phyloP scores from a whole-genome alignment of 2,888 invertebrate species.

The Mylabris sibirica region DNA sequence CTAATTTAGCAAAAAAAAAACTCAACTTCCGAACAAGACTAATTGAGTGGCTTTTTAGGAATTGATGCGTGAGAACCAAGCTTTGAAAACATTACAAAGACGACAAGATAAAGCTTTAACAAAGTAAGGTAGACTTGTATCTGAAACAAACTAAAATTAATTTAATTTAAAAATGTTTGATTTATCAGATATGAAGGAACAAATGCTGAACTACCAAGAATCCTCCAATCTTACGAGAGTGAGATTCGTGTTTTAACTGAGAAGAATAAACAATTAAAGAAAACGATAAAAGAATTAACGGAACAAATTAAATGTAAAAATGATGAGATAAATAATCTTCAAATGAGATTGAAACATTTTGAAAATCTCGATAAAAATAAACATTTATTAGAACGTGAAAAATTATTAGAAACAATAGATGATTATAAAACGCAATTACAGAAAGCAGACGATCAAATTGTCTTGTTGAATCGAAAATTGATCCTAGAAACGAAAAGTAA shows the following conservation, averaged over 20 bases:
- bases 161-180: conserved; percentile 7
- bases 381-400: conserved; percentile 76
- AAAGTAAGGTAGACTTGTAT: conserved; percentile 61
- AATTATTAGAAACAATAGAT: conserved; percentile 70
- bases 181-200: conserved; percentile 73
- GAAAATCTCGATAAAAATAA: conserved; percentile 76
- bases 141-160: conserved; percentile 11
- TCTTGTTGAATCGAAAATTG: conserved; percentile 72
- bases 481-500: conserved; percentile 78
- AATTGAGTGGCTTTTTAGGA: conserved; percentile 62
- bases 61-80: conserved; percentile 75
- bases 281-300: conserved; percentile 69
- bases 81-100: conserved; percentile 78
- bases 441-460: conserved; percentile 71
- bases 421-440: conserved; percentile 65
- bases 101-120: conserved; percentile 80
- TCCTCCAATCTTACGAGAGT: conserved; percentile 79
- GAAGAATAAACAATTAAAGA: conserved; percentile 73
- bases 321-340: conserved; percentile 69
- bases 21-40: background rate
- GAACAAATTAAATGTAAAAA: conserved; percentile 75
- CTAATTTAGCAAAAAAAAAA: conserved; percentile 10
- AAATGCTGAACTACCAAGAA: conserved; percentile 79
- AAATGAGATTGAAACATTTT: conserved; percentile 75
- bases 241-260: conserved; percentile 76